These are phyloP conservation scores for Imbricaverruca yamaguchii DNA, from an alignment of 2,888 invertebrate species.

Conservation along the genomic window DNA sequence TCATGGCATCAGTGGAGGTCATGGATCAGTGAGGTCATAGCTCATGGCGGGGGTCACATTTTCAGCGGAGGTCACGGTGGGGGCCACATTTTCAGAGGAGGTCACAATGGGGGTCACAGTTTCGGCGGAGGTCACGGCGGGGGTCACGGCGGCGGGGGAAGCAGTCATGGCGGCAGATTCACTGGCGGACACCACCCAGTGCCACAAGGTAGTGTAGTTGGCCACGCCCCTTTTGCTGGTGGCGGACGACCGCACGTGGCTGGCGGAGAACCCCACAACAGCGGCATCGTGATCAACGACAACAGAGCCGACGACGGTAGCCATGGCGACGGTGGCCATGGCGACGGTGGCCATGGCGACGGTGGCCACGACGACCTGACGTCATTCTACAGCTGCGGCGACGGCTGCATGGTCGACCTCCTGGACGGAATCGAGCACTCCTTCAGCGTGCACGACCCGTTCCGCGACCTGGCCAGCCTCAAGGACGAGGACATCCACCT, in stretches of 20 bases:
- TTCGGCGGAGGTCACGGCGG: background rate
- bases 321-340: background rate
- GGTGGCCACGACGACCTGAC: background rate
- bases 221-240: background rate
- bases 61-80: background rate
- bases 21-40: no score
- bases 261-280: background rate
- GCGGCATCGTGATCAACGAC: background rate
- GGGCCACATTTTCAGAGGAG: background rate
- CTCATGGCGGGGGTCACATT: no score
- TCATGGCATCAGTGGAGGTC: no score
- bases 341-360: background rate
- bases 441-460: background rate
- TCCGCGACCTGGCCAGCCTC: background rate
- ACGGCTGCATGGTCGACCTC: background rate
- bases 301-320: background rate
- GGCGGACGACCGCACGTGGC: background rate
- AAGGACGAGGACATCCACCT: constrained; percentile 9
- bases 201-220: background rate
- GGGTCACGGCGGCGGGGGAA: background rate
- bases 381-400: background rate
- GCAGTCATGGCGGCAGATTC: background rate
- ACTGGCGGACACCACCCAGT: background rate
- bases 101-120: background rate
- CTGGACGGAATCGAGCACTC: background rate